Evolutionary conservation across 1,140 invertebrate genomes (phyloP), one percentile per base, ranked within the genome.

Genomic region (Drosophila repletoides): DNA sequence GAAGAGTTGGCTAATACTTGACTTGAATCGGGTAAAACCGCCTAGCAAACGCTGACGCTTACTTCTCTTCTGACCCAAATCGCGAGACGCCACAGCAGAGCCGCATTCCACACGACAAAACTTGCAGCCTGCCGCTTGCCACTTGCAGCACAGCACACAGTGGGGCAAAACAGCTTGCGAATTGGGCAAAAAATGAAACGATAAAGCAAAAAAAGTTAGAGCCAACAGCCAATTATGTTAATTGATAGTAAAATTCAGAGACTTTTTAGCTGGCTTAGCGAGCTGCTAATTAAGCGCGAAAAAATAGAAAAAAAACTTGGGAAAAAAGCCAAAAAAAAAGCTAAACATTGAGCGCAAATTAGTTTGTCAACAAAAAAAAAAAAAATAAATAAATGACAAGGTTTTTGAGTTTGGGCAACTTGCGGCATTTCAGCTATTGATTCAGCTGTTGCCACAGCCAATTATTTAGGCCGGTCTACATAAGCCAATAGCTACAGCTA

Each of bases 181-280:
- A 79, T 72, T 76, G 76, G 55, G 61, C 60, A 80, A 80, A 74
- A 65, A 65, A 79, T 79, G 56, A 22, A 64, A 53, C 31, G 28
- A 59, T 33, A 68, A 68, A 60, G 9, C 14, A 38, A 34, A 34
- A 26, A 21, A 48, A 41, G n/a, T 34, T 10, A 12, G 34, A 38
- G 40, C 40, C 51, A 31, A 40, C 63, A 72, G 61, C 71, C 80
- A 84, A 84, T 84, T 86, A 84, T 84, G 80, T 86, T 84, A 84
- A 84, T 84, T 86, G 70, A 67, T 79, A 72, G 70, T 79, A 77
- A 83, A 83, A 84, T 81, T 77, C 77, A 65, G n/a, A 71, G 64
- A 56, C 31, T 53, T n/a, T n/a, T n/a, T n/a, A n/a, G n/a, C n/a
- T 46, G 26, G 28, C 29, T 38, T 21, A 43, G 3, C 24, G 6